Percentiles rank a stretch among this genome's conserved stretches.
Evolutionary conservation across 2,113 vertebrate species (phyloP).

Genomic region (Potamarius usumacintae): DNA sequence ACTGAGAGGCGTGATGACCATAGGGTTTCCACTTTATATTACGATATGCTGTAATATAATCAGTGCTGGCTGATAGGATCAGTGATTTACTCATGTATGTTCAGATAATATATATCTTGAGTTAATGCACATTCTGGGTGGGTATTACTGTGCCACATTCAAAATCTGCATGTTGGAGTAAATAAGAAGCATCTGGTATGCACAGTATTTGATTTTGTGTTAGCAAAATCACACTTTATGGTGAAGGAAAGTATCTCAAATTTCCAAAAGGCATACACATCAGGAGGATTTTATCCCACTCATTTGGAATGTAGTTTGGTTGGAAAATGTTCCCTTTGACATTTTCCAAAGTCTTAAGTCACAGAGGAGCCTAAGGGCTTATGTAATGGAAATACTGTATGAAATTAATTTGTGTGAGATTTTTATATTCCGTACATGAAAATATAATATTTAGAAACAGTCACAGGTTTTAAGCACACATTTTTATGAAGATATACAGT

Average conservation of each 20-base stretch:
- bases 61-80: neutral
- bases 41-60: neutral
- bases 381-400: constrained; percentile 31
- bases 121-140: neutral
- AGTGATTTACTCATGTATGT: neutral
- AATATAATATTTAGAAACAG: constrained; percentile 1
- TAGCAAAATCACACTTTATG: constrained; percentile 2
- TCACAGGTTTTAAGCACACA: neutral
- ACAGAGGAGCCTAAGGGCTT: neutral
- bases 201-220: neutral
- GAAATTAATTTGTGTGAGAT: neutral
- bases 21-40: neutral
- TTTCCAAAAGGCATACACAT: neutral
- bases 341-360: constrained; percentile 2
- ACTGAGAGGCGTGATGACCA: neutral
- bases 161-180: neutral
- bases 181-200: neutral
- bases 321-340: neutral
- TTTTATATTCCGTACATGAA: constrained; percentile 14
- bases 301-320: constrained; percentile 10
- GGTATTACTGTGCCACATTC: neutral
- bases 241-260: neutral
- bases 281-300: constrained; percentile 6
- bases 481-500: neutral
- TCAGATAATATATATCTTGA: neutral